Conservation (phyloP, 1,140 invertebrate genomes). For the Cotesia glomerata region DNA sequence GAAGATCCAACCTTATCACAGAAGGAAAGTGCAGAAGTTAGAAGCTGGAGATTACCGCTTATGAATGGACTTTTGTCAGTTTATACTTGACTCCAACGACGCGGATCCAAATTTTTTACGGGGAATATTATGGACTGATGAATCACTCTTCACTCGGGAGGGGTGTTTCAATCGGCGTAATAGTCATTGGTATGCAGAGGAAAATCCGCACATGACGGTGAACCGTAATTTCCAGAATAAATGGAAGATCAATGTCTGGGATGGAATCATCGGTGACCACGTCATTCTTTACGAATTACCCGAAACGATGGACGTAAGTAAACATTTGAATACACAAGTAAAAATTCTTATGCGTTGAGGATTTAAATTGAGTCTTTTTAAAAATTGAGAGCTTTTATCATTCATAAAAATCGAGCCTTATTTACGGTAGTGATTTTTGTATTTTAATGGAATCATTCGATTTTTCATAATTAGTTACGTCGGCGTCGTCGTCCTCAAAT, state of each 20-base stretch:
- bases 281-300: too few species aligned
- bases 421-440: too few species aligned
- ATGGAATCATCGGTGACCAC: not conserved
- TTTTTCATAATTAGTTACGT: too few species aligned
- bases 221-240: not conserved
- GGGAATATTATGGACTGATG: not conserved
- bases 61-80: not conserved
- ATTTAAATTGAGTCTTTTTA: too few species aligned
- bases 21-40: not conserved
- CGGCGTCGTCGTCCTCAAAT: too few species aligned
- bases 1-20: not conserved
- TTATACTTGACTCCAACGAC: not conserved
- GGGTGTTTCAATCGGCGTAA: not conserved
- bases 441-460: too few species aligned
- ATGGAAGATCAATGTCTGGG: not conserved
- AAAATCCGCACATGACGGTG: not conserved
- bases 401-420: too few species aligned
- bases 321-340: too few species aligned
- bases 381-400: too few species aligned
- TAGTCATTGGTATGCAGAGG: not conserved
- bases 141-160: not conserved
- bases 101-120: not conserved
- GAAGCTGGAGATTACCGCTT: not conserved
- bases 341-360: too few species aligned
- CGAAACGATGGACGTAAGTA: too few species aligned